Base-by-base conservation (phyloP, 2,888 invertebrate species). In the Chrysolina americana region DNA sequence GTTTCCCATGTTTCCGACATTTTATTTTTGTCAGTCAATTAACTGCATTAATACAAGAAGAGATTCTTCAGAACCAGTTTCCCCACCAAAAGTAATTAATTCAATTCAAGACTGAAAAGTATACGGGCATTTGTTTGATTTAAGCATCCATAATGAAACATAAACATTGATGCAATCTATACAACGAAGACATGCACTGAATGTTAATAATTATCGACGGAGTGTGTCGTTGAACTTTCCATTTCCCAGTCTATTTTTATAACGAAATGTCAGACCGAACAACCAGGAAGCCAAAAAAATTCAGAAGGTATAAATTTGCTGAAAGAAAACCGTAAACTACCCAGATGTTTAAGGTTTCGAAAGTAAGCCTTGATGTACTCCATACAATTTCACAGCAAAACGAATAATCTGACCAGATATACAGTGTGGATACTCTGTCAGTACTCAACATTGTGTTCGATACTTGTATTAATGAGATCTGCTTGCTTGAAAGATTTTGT, bases 241-340 rank as follows among this genome's bases (percentile, higher is more conserved):
- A 53, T 68, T 53, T 68, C 41, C 68, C 53, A 15, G 36, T 68
- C 68, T 68, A 68, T 68, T 68, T 68, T 68, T 53, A 48, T 21
- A 41, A 17, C 41, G 41, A 68, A 68, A 68, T 68, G 68, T 68
- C 68, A 68, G 21, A 21, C 53, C 53, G 53, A 53, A 53, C 53
- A 53, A 68, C 21, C 53, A 68, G 68, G 68, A 68, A 68, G 68
- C 68, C 68, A 56, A 17, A 28, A n/a, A 28, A 68, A 56, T 53
- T 53, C 53, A 13, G 23, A 21, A 23, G 21, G 53, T 53, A 53
- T 53, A 19, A 53, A 53, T 53, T 53, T 6, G 53, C 53, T 13
- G 13, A 53, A 21, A 53, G 53, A 53, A 53, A 19, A 53, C 53
- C 5, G 53, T 53, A 53, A 53, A 53, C 19, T 53, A 10, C 44